phyloP scores from a whole-genome alignment of 2,888 invertebrate species.

The Orthonevra nobilis region DNA sequence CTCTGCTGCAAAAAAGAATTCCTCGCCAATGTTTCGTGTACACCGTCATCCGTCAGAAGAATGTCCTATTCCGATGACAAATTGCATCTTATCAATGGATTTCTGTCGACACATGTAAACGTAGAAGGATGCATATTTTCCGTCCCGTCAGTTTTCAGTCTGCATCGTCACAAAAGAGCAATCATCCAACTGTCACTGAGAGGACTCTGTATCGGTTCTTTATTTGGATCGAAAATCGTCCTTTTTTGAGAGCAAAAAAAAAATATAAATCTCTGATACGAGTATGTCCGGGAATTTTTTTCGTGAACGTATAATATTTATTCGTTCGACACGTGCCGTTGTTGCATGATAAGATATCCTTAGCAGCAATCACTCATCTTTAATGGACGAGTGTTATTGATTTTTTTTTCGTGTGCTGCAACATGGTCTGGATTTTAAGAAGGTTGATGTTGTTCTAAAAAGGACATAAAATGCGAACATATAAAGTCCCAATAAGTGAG shows the following conservation, averaged over 20 bases:
- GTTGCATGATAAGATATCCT: conserved; percentile 4
- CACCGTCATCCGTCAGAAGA: not conserved
- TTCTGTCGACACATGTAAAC: not conserved
- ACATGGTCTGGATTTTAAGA: not conserved
- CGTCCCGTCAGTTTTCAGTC: not conserved
- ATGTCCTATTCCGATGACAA: conserved; percentile 46
- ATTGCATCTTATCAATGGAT: conserved; percentile 43
- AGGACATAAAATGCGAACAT: not conserved
- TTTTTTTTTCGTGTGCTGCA: not conserved
- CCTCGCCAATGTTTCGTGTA: conserved; percentile 5
- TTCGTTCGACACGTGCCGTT: conserved; percentile 34
- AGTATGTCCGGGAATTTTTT: conserved; percentile 24
- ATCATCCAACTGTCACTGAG: not conserved
- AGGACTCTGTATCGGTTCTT: too few species aligned
- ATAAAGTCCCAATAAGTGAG: conserved; percentile 1
- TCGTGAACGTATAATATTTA: conserved; percentile 8
- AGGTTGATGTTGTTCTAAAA: conserved; percentile 1
- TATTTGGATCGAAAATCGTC: conserved; percentile 13
- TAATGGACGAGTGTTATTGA: conserved; percentile 23
- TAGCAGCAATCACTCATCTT: conserved; percentile 35
- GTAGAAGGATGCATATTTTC: not conserved
- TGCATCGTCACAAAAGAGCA: too few species aligned
- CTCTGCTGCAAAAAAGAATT: not conserved
- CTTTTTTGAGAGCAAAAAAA: conserved; percentile 10
- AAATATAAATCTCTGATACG: too few species aligned